phyloP scores from a whole-genome alignment of 2,113 vertebrate genomes.

The Martes martes region DNA sequence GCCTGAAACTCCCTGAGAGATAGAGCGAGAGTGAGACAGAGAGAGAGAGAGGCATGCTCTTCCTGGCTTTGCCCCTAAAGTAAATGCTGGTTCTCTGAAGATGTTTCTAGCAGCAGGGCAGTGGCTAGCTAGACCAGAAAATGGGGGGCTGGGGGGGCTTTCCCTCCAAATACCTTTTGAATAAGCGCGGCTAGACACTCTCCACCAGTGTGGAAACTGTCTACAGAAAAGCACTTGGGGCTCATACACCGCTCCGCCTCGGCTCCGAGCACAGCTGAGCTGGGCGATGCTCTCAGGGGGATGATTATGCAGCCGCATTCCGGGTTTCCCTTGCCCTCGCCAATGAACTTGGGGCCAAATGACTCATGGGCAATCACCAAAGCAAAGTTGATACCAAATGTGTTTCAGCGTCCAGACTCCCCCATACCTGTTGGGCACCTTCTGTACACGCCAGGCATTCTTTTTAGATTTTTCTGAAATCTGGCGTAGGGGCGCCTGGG shows the following conservation, averaged over 20 bases:
- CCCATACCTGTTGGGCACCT: background rate
- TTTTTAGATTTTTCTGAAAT: background rate
- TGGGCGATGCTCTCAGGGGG: background rate
- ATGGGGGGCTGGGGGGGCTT: background rate
- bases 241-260: background rate
- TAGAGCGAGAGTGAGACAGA: background rate
- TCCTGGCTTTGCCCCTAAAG: background rate
- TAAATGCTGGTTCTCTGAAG: background rate
- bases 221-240: background rate
- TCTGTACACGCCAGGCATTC: background rate
- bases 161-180: conserved; percentile 22
- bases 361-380: background rate
- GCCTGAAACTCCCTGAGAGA: background rate
- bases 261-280: background rate
- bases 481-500: background rate
- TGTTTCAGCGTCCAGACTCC: background rate
- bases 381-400: background rate
- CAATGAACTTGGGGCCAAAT: background rate
- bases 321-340: background rate
- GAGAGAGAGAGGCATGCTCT: background rate
- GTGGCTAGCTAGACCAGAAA: background rate
- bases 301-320: background rate
- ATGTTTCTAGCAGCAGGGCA: background rate
- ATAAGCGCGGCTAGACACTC: conserved; percentile 32
- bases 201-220: background rate